These are phyloP conservation scores for Agrenia bidenticulata DNA, from an alignment of 2,888 invertebrate genomes.

Conservation along the genomic window DNA sequence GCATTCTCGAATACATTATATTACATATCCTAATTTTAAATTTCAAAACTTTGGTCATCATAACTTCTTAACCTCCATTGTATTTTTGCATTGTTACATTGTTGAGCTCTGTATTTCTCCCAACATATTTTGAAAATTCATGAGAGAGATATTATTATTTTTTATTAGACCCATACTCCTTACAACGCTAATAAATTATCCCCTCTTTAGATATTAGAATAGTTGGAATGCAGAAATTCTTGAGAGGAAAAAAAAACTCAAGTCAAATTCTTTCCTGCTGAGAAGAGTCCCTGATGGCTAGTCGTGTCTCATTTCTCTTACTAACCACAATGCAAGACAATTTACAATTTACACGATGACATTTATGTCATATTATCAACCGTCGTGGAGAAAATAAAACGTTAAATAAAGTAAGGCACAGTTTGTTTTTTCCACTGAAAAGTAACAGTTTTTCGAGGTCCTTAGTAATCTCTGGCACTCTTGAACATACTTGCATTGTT, in stretches of 20 bases:
- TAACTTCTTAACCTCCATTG: too few species aligned
- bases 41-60: too few species aligned
- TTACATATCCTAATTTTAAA: too few species aligned
- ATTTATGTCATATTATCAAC: conserved; percentile 6
- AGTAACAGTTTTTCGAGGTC: too few species aligned
- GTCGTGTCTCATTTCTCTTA: conserved; percentile 9
- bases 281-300: conserved; percentile 13
- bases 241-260: background rate
- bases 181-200: background rate
- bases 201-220: background rate
- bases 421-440: too few species aligned
- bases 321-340: background rate
- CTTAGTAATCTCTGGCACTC: too few species aligned
- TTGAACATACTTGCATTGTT: too few species aligned
- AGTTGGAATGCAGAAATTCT: background rate
- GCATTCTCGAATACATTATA: too few species aligned
- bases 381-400: background rate
- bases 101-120: background rate
- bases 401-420: background rate
- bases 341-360: conserved; percentile 3
- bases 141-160: background rate
- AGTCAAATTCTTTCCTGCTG: conserved; percentile 6
- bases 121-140: background rate
- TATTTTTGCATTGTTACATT: background rate
- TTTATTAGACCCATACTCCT: too few species aligned